Evolutionary conservation across 2,888 invertebrate genomes (phyloP), one percentile per base, ranked within the genome.

Genomic region (Oligia strigilis): DNA sequence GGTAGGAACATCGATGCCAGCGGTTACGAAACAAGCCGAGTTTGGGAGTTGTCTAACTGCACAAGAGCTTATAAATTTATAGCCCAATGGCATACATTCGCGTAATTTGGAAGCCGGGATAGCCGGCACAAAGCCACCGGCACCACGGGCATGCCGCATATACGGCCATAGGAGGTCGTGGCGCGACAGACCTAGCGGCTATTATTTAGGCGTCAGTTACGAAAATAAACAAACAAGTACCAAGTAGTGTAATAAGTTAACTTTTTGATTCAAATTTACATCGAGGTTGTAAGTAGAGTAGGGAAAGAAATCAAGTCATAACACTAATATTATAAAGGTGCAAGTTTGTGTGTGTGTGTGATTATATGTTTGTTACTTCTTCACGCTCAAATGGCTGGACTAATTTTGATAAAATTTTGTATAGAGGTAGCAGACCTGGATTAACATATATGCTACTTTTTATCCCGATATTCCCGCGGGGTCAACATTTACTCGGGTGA

Each of bases 1-100:
- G 6, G 17, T 17, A 60, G 36, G 8, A 23, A 58, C 36, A 49
- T 75, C 23, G 3, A 65, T 36, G 55, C n/a, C n/a, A 13, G 40
- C 40, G 14, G 43, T 66, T 62, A 43, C 13, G 14, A 43, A 72
- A 55, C 17, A 9, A 23, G n/a, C 14, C 23, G 11, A 62, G 52
- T 69, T 83, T 29, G 62, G 76, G 58, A 52, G 46, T 43, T 2
- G 29, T 75, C 46, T 77, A 64, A 36, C 66, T 52, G 29, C 71
- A 71, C 67, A 58, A 75, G 58, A 60, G 71, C 71, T 81, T 71
- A 81, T 73, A 81, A 81, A 85, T 85, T 81, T 83, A 85, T 85
- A 73, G 58, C 58, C 23, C 58, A 69, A 29, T 72, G 66, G 70
- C 52, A 58, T 64, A 82, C 77, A 85, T 74, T 77, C 62, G 73